Evolutionary conservation across 2,797 vertebrate genomes (phyloP), one percentile per base, ranked within the genome.

Genomic region (Megaceryle alcyon): DNA sequence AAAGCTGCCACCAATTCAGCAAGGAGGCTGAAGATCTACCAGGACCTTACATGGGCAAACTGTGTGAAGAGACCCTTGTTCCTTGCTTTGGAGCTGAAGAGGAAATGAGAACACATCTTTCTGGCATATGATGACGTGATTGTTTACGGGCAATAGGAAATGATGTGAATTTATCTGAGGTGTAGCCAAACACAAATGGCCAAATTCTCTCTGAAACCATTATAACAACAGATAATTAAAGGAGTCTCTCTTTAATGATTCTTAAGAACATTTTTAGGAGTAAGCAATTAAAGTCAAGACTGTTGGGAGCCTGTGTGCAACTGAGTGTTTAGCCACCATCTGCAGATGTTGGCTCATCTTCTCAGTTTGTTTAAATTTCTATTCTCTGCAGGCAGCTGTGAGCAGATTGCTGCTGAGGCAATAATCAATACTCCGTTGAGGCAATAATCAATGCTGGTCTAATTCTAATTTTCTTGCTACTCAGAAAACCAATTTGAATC

Each of bases 331-430:
- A 84, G 79, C 21, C 64, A 85, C 64, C 82, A 92, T 54, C 84
- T 94, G 92, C 80, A 90, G 81, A 41, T 94, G 28, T 78, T 95
- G 95, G 82, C 88, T 70, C 75, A 82, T 64, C 53, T 92, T 90
- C 77, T 73, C 51, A 64, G 64, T 92, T 94, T 94, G 87, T 88
- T 94, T 88, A 64, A 87, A 64, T 82, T 81, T 65, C 44, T 73
- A 8, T 83, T 91, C 91, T 94, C 82, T 63, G 28, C 57, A 49
- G 80, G 70, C 81, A 0, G 1, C 57, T 80, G 44, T 0, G 4
- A 86, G 60, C 64, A 86, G 78, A 87, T n/a, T 3, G 1, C 82
- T 82, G 73, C 91, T 90, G 63, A 86, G 70, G 44, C 63, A 86
- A 60, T 78, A 82, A 92, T 91, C 91, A 76, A 87, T 95, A 89